Base-by-base conservation (phyloP, 2,113 vertebrate genomes). In the Pionites leucogaster region DNA sequence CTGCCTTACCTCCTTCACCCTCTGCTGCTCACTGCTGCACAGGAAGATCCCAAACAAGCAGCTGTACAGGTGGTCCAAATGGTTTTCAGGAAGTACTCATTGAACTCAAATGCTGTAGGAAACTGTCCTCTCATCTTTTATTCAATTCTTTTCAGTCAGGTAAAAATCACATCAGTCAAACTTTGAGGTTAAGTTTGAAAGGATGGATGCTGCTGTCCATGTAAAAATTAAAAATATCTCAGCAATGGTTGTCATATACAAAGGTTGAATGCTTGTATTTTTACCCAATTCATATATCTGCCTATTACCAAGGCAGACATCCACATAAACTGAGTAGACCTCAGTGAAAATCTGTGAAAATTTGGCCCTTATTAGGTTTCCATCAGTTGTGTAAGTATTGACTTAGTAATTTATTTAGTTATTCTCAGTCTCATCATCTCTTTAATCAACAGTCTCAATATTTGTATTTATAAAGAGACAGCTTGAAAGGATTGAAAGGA, bases 31-130 rank as follows among this genome's bases (percentile, higher is more conserved):
- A 23, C 99, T 99, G 96, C 99, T 99, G 94, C 98, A 99, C 75
- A 99, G 98, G 95, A 99, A 99, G 4, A 99, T 99, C 87, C 99
- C 99, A 85, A 99, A 99, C 89, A 99, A 97, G 84, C 99, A 99
- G 98, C 99, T 99, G 96, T 99, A 99, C 12, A 99, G 98, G 94
- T 99, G 99, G 88, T 99, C 99, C 98, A 99, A 92, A 99, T 98
- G 79, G 99, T 99, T 39, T 99, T 98, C 93, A 99, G 98, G 96
- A 99, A 99, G 91, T 98, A 98, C 50, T 99, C 99, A 4, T 99
- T 99, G 97, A 99, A 99, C 97, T 99, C 99, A 93, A 99, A 99
- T 2, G 99, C 99, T 83, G 99, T 98, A 76, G 99, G 99, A 96
- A 99, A 99, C 99, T 99, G 17, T 44, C 44, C 18, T 44, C 44